Evolutionary conservation across 2,888 invertebrate genomes (phyloP).

Genomic region (Cacoxenus indagator): DNA sequence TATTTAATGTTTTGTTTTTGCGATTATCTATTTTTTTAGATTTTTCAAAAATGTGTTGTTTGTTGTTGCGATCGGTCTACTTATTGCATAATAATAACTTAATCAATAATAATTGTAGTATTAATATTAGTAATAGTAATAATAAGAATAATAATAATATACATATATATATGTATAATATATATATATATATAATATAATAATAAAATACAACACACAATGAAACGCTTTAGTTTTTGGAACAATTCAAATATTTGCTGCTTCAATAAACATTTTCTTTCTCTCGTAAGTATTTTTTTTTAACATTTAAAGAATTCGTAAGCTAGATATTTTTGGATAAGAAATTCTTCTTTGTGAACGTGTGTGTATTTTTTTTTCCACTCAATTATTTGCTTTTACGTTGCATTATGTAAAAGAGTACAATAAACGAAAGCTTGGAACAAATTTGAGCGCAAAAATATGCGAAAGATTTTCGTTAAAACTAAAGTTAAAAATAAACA

Average conservation of each 20-base stretch:
- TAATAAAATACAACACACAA: conserved; percentile 52
- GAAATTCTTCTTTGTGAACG: no score
- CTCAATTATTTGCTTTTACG: conserved; percentile 12
- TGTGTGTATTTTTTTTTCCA: conserved; percentile 28
- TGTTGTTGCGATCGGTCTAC: no score
- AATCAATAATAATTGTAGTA: no score
- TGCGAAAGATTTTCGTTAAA: no score
- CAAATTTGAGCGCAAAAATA: no score
- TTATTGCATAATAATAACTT: no score
- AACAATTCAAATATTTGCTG: conserved; percentile 9
- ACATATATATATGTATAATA: conserved; percentile 27
- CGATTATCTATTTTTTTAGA: no score
- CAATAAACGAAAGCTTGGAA: no score
- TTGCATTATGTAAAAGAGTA: no score
- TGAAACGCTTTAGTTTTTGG: conserved; percentile 51
- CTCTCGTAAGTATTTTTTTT: conserved; percentile 21
- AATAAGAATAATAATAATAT: conserved; percentile 27
- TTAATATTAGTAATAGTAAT: no score
- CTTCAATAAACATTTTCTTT: conserved; percentile 18
- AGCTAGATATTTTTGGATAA: neutral
- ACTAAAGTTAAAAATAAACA: no score
- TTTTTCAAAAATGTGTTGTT: conserved; percentile 23
- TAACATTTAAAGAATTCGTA: neutral
- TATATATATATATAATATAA: conserved; percentile 31
- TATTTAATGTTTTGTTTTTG: no score